phyloP scores from a whole-genome alignment of 2,113 vertebrate species.

The Aldabrachelys gigantea region DNA sequence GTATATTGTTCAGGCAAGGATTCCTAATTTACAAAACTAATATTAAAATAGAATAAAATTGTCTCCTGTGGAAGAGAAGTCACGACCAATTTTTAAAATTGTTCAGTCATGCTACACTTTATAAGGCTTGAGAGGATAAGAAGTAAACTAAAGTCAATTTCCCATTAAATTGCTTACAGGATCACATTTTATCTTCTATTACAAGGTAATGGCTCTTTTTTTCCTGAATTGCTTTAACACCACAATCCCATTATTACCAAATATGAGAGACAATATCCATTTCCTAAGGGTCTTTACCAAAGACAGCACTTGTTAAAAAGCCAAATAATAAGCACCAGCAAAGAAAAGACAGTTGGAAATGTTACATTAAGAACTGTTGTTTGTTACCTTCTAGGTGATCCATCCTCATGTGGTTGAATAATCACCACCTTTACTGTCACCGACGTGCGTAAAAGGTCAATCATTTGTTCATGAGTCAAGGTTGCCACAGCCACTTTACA shows the following conservation, averaged over 20 bases:
- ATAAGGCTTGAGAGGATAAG: too few relatives aligned
- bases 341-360: background rate
- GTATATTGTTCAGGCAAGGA: background rate
- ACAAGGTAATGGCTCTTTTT: background rate
- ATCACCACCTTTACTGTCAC: slow-evolving; percentile 95
- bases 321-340: background rate
- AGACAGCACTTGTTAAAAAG: accelerated
- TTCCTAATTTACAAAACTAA: background rate
- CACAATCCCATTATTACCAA: background rate
- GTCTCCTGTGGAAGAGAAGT: background rate
- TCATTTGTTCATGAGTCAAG: slow-evolving; percentile 97
- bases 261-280: accelerated
- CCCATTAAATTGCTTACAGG: background rate
- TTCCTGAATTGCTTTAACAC: background rate
- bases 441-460: slow-evolving; percentile 93
- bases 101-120: accelerated
- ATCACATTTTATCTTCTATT: background rate
- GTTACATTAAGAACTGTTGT: background rate
- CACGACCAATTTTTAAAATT: background rate
- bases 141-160: background rate
- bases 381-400: slow-evolving; percentile 90
- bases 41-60: background rate
- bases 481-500: slow-evolving; percentile 97
- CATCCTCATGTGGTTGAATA: slow-evolving; percentile 94
- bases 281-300: background rate